These are phyloP conservation scores for Corythornis madagascariensis DNA, from an alignment of 2,113 vertebrate genomes.

Conservation along the genomic window DNA sequence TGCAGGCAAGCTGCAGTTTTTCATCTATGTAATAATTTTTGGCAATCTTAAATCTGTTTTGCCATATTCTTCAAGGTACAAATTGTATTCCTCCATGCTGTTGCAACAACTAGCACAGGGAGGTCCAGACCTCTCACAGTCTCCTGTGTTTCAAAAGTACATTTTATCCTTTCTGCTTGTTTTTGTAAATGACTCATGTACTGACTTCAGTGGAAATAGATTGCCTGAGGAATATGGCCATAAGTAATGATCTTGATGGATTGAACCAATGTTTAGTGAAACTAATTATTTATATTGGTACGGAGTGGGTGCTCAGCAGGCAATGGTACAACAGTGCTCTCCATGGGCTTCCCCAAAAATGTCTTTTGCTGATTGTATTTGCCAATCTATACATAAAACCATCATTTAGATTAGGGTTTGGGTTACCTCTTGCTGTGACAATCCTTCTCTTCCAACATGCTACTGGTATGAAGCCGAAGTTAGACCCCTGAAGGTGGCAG, in stretches of 20 bases:
- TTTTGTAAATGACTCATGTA: background rate
- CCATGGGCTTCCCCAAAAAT: background rate
- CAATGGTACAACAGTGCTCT: background rate
- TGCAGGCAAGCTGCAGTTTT: background rate
- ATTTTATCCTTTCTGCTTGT: background rate
- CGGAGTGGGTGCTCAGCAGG: background rate
- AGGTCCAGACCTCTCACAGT: background rate
- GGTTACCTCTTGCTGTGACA: background rate
- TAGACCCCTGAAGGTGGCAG: accelerated
- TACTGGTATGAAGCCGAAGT: background rate
- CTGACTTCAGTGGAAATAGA: background rate
- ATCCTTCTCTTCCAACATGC: background rate
- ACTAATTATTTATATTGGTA: background rate
- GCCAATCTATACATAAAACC: background rate
- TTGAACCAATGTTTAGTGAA: background rate
- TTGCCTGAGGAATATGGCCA: background rate
- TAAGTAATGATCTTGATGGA: background rate
- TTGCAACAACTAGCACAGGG: background rate
- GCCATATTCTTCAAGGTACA: accelerated
- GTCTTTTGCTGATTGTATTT: background rate
- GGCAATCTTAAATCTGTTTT: background rate
- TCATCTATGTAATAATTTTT: background rate
- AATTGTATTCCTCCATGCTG: background rate
- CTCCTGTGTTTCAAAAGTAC: background rate
- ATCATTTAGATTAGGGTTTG: background rate